These are phyloP conservation scores for Schlechtendalia chinensis DNA, from an alignment of 1,140 invertebrate species.

Conservation along the genomic window DNA sequence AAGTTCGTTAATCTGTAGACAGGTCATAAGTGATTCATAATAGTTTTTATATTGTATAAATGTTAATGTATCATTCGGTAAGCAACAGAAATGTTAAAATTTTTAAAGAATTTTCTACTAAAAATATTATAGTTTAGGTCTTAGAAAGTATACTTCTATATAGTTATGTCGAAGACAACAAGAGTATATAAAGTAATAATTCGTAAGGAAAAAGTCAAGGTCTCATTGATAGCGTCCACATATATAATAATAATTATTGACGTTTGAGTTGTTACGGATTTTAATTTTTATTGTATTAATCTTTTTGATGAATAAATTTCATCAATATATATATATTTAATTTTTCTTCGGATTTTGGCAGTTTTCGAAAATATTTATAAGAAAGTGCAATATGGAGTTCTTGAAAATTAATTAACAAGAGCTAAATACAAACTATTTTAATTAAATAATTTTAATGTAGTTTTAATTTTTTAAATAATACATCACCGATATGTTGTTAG, in stretches of 20 bases:
- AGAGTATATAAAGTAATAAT: neutral
- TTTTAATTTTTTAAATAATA: no score
- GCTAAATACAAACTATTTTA: no score
- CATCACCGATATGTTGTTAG: no score
- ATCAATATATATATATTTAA: no score
- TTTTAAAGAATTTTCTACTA: neutral
- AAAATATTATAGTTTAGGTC: neutral
- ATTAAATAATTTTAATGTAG: no score
- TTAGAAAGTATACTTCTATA: neutral
- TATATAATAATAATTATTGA: neutral
- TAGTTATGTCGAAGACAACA: neutral
- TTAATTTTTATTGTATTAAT: neutral
- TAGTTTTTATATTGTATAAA: neutral
- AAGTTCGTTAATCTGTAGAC: conserved; percentile 13
- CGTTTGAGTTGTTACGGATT: neutral
- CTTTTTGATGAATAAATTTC: neutral
- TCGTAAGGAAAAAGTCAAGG: neutral
- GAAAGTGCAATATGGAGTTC: no score
- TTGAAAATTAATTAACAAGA: no score
- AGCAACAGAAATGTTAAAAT: no score
- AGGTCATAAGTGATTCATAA: neutral
- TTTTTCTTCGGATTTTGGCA: no score
- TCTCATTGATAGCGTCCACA: neutral
- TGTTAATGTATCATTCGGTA: neutral
- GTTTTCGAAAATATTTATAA: no score